Evolutionary conservation across 2,797 vertebrate species (phyloP).

Genomic region (Bradypodion pumilum): DNA sequence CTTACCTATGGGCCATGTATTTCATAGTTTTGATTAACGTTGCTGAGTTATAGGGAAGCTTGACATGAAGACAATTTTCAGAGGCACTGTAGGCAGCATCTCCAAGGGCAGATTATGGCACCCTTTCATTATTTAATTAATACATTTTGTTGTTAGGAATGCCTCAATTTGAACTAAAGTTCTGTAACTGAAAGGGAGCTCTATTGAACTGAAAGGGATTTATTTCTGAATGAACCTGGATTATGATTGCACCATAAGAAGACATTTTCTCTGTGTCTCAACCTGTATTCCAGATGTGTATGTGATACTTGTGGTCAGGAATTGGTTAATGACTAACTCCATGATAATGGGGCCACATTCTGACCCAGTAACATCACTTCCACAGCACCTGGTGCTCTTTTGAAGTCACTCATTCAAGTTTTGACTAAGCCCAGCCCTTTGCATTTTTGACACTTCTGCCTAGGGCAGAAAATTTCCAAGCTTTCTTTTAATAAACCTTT

Average conservation of each 20-base stretch:
- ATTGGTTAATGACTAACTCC: slow-evolving; percentile 46
- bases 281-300: neutral
- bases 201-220: neutral
- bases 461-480: slow-evolving; percentile 36
- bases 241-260: neutral
- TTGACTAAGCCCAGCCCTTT: slow-evolving; percentile 29
- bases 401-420: slow-evolving; percentile 65
- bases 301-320: slow-evolving; percentile 16
- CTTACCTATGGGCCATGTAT: neutral
- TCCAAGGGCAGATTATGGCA: neutral
- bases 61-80: neutral
- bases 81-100: neutral
- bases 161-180: neutral
- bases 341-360: slow-evolving; percentile 23
- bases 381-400: slow-evolving; percentile 58
- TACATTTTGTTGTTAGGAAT: neutral
- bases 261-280: neutral
- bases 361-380: slow-evolving; percentile 45
- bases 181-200: neutral
- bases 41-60: neutral
- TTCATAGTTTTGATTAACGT: neutral
- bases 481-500: slow-evolving; percentile 38
- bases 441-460: slow-evolving; percentile 42
- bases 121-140: neutral
- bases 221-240: neutral